phyloP scores from a whole-genome alignment of 2,797 vertebrate species.

The Eptatretus atami region DNA sequence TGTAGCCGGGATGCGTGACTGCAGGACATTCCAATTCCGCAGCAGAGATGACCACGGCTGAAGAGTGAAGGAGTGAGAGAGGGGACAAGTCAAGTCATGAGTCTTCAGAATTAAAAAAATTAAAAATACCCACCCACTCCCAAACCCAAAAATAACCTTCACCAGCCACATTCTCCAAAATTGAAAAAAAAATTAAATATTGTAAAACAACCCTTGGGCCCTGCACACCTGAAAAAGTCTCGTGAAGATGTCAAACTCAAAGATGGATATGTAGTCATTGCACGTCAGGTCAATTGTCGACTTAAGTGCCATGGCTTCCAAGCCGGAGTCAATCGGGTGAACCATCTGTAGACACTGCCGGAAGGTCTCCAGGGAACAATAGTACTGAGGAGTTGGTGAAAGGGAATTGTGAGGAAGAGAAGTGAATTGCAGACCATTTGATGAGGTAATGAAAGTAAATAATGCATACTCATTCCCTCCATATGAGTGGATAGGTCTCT shows the following conservation, averaged over 20 bases:
- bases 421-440: no score
- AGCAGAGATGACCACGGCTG: conserved; percentile 55
- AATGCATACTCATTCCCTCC: no score
- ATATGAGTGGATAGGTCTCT: no score
- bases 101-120: no score
- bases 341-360: conserved; percentile 78
- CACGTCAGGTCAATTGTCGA: conserved; percentile 91
- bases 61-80: conserved; percentile 6
- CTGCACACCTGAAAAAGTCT: conserved; percentile 52
- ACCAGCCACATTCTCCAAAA: no score
- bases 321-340: conserved; percentile 76
- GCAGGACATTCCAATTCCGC: conserved; percentile 79
- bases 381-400: conserved; percentile 21
- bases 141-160: no score
- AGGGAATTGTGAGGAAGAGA: no score
- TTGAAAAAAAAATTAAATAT: no score
- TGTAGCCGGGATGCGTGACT: conserved; percentile 57
- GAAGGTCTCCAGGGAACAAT: conserved; percentile 85
- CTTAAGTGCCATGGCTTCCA: conserved; percentile 97
- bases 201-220: background rate
- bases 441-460: no score
- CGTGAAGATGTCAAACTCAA: conserved; percentile 90
- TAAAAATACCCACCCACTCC: no score
- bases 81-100: no score
- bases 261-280: conserved; percentile 96